Base-by-base conservation (phyloP, 2,888 invertebrate genomes). In the Meghimatium bilineatum region DNA sequence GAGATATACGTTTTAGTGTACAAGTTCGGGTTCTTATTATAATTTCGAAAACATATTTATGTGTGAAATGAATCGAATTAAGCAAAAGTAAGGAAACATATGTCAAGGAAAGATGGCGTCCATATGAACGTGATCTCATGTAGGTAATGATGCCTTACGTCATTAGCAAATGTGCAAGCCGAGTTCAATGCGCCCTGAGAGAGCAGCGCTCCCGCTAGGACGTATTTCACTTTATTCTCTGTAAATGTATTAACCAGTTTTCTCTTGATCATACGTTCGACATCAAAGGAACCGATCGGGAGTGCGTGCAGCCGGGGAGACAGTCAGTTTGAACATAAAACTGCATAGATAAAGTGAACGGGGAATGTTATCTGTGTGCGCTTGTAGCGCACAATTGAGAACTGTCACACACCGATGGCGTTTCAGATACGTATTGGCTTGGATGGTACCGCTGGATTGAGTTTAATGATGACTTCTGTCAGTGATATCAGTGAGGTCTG, bases 371-470 rank as follows among this genome's bases (percentile, higher is more conserved):
- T 74, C 74, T 52, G n/a, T 23, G 20, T 2, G 38, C 72, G 23
- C 26, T 72, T 49, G 72, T 44, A 14, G 20, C 44, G 44, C 49
- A 72, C 26, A 72, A 72, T 72, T n/a, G 72, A 2, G 72, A n/a
- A 72, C 44, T 72, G 72, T 72, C 72, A 72, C 72, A 72, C 72
- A 72, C 44, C 72, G 44, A 72, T 72, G 72, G 44, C 38, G 44
- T 72, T 44, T 29, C 72, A 14, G 72, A 72, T 44, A 72, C 44
- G 29, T 23, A n/a, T 44, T 44, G 0, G 72, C 44, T 44, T n/a
- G 49, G 44, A 49, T 29, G 72, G 6, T 72, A 29, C 44, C 44
- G 44, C 44, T 72, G 72, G 72, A 26, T 72, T 6, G 5, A 66
- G 72, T 44, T 44, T 44, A 14, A 72, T 72, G 72, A 72, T n/a